Conservation (phyloP, 2,113 vertebrate species). For the Hyla sarda region DNA sequence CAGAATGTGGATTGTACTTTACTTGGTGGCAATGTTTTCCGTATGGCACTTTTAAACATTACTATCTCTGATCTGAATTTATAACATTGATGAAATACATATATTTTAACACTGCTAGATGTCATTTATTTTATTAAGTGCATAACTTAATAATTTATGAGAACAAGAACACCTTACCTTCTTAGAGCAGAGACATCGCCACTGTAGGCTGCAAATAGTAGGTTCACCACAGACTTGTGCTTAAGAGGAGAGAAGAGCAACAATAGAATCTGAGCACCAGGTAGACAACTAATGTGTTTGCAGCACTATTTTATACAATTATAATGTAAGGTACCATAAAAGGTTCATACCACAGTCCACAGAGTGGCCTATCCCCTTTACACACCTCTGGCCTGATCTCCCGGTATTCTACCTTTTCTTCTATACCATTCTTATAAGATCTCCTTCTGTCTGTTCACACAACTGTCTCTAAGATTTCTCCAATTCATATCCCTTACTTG, state of each 20-base stretch:
- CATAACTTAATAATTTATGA: not conserved
- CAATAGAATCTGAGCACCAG: not conserved
- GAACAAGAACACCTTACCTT: constrained; percentile 70
- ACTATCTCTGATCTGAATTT: too few species aligned
- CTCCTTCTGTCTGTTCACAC: too few species aligned
- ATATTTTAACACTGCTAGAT: too few species aligned
- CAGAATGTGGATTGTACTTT: not conserved
- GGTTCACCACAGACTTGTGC: constrained; percentile 85
- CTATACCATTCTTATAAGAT: too few species aligned
- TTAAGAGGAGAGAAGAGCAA: constrained; percentile 62
- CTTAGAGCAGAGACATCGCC: constrained; percentile 87
- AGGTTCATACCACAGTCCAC: not conserved
- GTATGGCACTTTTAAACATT: too few species aligned
- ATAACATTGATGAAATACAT: too few species aligned
- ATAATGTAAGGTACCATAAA: not conserved
- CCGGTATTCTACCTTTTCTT: too few species aligned
- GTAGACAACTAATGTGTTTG: not conserved
- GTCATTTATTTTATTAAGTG: not conserved
- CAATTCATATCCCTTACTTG: too few species aligned
- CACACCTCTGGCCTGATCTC: too few species aligned
- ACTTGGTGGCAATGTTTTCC: too few species aligned
- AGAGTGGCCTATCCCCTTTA: too few species aligned
- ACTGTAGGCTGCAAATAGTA: constrained; percentile 87
- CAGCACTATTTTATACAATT: not conserved
- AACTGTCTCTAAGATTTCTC: too few species aligned